Conservation (phyloP, 2,113 vertebrate species). For the Oryctolagus cuniculus region DNA sequence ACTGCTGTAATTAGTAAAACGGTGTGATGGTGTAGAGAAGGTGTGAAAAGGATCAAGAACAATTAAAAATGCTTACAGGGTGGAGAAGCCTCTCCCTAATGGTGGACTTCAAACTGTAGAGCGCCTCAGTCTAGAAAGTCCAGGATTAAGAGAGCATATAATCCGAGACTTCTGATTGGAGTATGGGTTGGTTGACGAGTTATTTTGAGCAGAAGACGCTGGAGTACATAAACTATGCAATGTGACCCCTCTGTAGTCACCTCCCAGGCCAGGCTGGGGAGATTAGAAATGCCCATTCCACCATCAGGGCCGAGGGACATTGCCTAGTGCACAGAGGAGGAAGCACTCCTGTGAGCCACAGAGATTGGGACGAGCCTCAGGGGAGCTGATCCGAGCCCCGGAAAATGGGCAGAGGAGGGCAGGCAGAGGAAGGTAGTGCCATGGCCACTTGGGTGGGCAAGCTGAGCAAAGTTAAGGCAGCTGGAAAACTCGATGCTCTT, state of each 20-base stretch:
- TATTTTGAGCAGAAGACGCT: constrained; percentile 27
- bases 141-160: constrained; percentile 6
- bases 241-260: neutral
- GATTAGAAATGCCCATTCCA: neutral
- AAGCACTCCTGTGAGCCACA: neutral
- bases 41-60: constrained; percentile 9
- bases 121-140: neutral
- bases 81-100: constrained; percentile 26
- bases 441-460: neutral
- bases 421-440: neutral
- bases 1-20: constrained; percentile 23
- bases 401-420: neutral
- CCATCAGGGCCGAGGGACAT: neutral
- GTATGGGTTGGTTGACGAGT: neutral
- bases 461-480: neutral
- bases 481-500: neutral
- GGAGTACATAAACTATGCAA: neutral
- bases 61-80: constrained; percentile 32
- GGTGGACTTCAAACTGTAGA: constrained; percentile 30
- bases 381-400: neutral
- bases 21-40: neutral
- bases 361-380: neutral
- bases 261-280: neutral
- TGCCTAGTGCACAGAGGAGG: neutral
- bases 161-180: constrained; percentile 30